Conservation (phyloP, 1,140 invertebrate genomes). For the Sycophila sp. region DNA sequence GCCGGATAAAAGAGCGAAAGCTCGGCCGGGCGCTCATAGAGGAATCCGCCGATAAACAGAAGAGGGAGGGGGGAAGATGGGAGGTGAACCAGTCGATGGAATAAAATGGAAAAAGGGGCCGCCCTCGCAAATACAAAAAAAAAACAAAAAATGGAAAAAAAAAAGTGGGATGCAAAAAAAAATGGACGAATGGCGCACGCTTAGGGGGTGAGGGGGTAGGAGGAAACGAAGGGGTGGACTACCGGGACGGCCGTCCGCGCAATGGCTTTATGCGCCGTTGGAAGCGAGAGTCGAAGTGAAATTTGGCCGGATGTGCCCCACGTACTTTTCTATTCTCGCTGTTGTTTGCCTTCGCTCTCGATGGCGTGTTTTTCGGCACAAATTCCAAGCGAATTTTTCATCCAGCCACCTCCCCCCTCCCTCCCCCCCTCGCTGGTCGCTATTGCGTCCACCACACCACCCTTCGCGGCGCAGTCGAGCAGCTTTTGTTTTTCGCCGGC, state of each 20-base stretch:
- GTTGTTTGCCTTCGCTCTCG: constrained; percentile 2
- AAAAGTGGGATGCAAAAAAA: no score
- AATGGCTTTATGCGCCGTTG: no score
- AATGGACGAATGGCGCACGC: neutral
- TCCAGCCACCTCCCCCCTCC: neutral
- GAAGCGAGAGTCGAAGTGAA: no score
- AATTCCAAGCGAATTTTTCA: neutral
- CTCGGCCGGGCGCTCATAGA: no score
- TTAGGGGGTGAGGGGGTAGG: no score
- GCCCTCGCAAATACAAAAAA: no score
- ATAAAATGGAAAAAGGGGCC: no score
- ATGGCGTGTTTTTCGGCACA: neutral
- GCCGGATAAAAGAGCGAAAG: neutral
- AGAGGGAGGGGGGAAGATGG: no score
- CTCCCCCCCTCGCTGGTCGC: neutral
- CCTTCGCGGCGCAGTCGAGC: no score
- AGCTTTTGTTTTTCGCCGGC: neutral
- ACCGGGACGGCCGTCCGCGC: no score
- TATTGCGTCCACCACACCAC: neutral
- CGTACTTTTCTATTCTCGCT: constrained; percentile 12
- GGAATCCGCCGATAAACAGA: neutral
- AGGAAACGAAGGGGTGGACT: no score
- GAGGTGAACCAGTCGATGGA: no score
- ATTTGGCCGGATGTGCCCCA: constrained; percentile 1
- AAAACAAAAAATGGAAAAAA: neutral